Conservation (phyloP, 1,140 invertebrate species). For the Fopius arisanus region DNA sequence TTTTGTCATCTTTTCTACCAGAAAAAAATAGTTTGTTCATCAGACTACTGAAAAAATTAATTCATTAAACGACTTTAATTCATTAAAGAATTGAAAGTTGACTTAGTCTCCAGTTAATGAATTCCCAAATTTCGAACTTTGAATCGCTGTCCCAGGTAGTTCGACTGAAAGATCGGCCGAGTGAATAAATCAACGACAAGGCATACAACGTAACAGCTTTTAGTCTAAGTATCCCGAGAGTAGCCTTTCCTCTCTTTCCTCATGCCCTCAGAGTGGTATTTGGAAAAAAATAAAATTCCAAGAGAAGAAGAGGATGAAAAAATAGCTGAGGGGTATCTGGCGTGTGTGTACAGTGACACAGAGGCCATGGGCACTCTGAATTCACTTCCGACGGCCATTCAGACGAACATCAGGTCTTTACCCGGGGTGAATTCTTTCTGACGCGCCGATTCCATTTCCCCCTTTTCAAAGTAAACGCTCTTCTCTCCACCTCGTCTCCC, state of each 20-base stretch:
- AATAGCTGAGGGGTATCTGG: not conserved
- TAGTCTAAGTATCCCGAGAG: constrained; percentile 49
- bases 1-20: too few relatives aligned
- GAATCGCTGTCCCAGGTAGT: constrained; percentile 8
- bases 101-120: too few relatives aligned
- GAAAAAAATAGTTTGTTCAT: too few relatives aligned
- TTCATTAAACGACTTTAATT: too few relatives aligned
- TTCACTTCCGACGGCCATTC: constrained; percentile 17
- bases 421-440: not conserved
- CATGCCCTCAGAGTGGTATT: constrained; percentile 19
- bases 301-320: not conserved
- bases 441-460: constrained; percentile 12
- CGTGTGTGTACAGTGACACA: not conserved
- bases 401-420: constrained; percentile 14
- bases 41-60: too few relatives aligned
- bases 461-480: not conserved
- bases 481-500: not conserved
- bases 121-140: too few relatives aligned
- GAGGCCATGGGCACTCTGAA: constrained; percentile 13
- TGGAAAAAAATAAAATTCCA: not conserved
- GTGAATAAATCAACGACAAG: constrained; percentile 59
- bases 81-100: too few relatives aligned
- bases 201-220: constrained; percentile 38
- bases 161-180: constrained; percentile 55
- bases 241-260: constrained; percentile 29